Evolutionary conservation across 2,888 invertebrate genomes (phyloP).

Genomic region (Clistopyga incitator): DNA sequence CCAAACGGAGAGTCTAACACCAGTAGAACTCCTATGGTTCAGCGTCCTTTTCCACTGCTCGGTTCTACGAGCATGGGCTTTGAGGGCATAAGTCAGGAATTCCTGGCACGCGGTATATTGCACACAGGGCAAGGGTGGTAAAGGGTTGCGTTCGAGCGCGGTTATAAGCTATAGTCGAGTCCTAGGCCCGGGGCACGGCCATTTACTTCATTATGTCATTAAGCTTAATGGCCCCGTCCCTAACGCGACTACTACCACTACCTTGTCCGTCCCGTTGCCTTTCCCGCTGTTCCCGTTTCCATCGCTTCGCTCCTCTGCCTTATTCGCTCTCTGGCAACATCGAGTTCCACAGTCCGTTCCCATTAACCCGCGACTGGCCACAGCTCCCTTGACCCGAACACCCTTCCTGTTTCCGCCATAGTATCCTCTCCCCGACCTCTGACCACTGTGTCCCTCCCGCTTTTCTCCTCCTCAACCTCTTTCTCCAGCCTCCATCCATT

Average conservation of each 20-base stretch:
- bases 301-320: slow-evolving; percentile 45
- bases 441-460: slow-evolving; percentile 59
- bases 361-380: slow-evolving; percentile 67
- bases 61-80: slow-evolving; percentile 73
- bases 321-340: slow-evolving; percentile 56
- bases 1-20: slow-evolving; percentile 35
- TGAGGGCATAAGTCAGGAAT: slow-evolving; percentile 82
- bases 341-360: slow-evolving; percentile 70
- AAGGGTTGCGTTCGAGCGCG: slow-evolving; percentile 73
- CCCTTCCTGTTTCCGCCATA: slow-evolving; percentile 52
- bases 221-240: slow-evolving; percentile 84
- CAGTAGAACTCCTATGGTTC: background rate
- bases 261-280: slow-evolving; percentile 25
- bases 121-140: slow-evolving; percentile 72
- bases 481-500: slow-evolving; percentile 32
- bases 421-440: slow-evolving; percentile 66
- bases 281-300: slow-evolving; percentile 67
- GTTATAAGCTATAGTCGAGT: slow-evolving; percentile 83
- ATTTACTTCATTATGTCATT: slow-evolving; percentile 85
- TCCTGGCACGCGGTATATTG: slow-evolving; percentile 84
- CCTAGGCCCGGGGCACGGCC: slow-evolving; percentile 81
- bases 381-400: slow-evolving; percentile 23
- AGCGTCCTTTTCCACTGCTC: slow-evolving; percentile 25
- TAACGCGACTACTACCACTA: slow-evolving; percentile 76
- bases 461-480: slow-evolving; percentile 27